Evolutionary conservation across 1,140 invertebrate genomes (phyloP), one percentile per base, ranked within the genome.

Genomic region (Aphis gossypii): DNA sequence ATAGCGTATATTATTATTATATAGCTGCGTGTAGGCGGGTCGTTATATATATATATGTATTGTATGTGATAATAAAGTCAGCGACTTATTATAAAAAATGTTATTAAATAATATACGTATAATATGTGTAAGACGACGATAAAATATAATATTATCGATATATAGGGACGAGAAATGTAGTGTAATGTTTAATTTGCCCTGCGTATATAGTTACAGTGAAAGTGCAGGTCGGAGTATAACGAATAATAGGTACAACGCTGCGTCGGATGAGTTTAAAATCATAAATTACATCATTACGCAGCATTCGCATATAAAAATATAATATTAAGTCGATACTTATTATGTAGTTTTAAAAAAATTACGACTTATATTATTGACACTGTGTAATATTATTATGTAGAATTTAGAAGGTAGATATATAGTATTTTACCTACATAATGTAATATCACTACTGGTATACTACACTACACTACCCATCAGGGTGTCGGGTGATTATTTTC

Each of bases 251-350:
- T 76, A 68, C 25, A 25, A n/a, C 30, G 18, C 60, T 76, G 60
- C 60, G n/a, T 76, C 14, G n/a, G 60, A 76, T 76, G 60, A 76
- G 60, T 76, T 76, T 76, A n/a, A 76, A 76, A 76, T 76, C n/a
- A 76, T 76, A 76, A 76, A 76, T 76, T 76, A 76, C 60, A 76
- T 76, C 60, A 76, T 51, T 51, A 51, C 48, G 48, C 48, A 51
- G 48, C 14, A 51, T 76, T 76, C 60, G 60, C n/a, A n/a, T 14
- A n/a, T 18, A 76, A 76, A 76, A n/a, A 41, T 41, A 41, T 76
- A 76, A 41, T 76, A 76, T 76, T 76, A n/a, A 76, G 60, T 20
- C 11, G 30, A 76, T 76, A 76, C 60, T n/a, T 76, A 76, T n/a
- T 76, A 76, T 76, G 60, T n/a, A 76, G 60, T 76, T n/a, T 76